Evolutionary conservation across 2,113 vertebrate species (phyloP), one percentile per base, ranked within the genome.

Genomic region (Podarcis cretensis): DNA sequence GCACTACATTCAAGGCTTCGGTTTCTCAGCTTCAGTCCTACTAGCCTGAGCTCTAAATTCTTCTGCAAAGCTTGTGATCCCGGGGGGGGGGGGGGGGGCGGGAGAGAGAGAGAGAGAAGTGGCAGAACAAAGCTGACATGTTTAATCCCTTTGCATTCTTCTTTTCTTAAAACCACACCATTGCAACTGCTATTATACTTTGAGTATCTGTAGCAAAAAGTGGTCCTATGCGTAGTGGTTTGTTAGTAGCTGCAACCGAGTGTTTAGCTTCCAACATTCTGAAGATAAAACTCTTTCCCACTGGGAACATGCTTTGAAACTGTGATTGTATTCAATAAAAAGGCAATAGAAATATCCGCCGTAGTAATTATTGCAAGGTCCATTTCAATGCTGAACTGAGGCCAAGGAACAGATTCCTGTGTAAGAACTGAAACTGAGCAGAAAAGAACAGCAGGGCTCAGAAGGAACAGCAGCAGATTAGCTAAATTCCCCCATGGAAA

Each of bases 371-470:
- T 73, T 85, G 89, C 1, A 85, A 93, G 89, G 92, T 84, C 78
- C 35, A 0, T 86, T 85, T 84, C 27, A 89, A 40, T 66, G 32
- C 91, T 91, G 92, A 91, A 84, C 88, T 65, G 32, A 83, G 21
- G 89, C 89, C 94, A 93, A 95, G 93, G 86, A 95, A 93, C 86
- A 92, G 92, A 92, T 93, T 93, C 74, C 81, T 84, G 90, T 91
- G 86, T 83, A 89, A 95, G 81, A 81, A 89, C 75, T 43, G 8
- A 87, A 92, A 87, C 1, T 0, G 89, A 85, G 85, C 83, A 86
- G 83, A 91, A 87, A 93, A 87, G 89, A 92, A 83, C 87, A 81
- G 87, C 20, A 0, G 89, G 83, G 71, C 86, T 87, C 83, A 75
- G 86, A 89, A 89, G 85, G 86, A 92, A 69, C 65, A 78, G 89